Percentiles rank a stretch among this genome's conserved stretches.
phyloP scores from a whole-genome alignment of 35 echinoderm and acorn worm species.

The Lytechinus pictus region DNA sequence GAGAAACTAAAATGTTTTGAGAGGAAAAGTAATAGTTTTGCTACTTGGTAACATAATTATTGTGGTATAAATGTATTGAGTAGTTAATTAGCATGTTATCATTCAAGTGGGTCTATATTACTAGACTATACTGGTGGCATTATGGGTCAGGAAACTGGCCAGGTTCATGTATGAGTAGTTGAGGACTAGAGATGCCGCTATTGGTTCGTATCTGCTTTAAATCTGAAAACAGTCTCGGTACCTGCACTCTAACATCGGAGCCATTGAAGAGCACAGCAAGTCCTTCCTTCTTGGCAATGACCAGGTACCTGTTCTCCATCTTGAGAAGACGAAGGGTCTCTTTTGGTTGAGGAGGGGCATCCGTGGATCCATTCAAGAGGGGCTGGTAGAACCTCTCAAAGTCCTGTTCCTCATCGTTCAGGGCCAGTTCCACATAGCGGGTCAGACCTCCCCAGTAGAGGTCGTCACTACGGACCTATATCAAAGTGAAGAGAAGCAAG shows the following conservation, averaged over 20 bases:
- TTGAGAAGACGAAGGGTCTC: neutral
- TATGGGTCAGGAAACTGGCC: no score
- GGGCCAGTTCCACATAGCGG: conserved; percentile 18
- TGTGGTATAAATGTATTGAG: no score
- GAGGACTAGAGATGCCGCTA: no score
- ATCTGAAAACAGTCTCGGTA: neutral
- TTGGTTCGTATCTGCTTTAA: no score
- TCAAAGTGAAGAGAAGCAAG: neutral
- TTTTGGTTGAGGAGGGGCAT: neutral
- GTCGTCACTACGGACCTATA: neutral
- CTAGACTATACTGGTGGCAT: no score
- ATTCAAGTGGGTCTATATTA: no score
- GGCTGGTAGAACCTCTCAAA: conserved; percentile 48
- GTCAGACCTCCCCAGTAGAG: conserved; percentile 38
- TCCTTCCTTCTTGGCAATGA: conserved; percentile 52
- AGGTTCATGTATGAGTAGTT: no score
- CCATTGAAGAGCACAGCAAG: conserved; percentile 55
- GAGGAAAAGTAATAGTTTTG: no score
- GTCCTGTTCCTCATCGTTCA: conserved; percentile 32
- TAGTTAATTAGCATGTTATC: no score
- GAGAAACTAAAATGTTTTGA: no score
- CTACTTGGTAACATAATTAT: no score
- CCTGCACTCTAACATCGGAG: conserved; percentile 60
- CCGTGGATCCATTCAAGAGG: neutral
- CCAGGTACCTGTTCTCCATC: conserved; percentile 19